These are phyloP conservation scores for Fabriciana adippe DNA, from an alignment of 2,888 invertebrate species.

Conservation along the genomic window DNA sequence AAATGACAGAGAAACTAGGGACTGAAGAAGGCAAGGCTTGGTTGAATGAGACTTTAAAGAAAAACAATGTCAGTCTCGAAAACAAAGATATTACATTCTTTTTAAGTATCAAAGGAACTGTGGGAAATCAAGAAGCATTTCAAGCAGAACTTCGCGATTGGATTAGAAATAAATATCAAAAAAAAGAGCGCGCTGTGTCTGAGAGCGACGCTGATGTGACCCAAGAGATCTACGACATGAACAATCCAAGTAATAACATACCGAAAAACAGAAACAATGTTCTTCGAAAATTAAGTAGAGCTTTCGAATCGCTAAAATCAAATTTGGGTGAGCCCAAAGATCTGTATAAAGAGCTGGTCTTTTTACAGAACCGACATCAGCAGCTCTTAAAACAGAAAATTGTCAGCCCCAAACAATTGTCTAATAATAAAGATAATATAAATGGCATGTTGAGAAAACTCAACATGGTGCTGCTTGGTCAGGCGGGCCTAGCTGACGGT, in stretches of 20 bases:
- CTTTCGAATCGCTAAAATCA: conserved; percentile 64
- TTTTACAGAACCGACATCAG: conserved; percentile 68
- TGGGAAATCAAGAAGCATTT: conserved; percentile 76
- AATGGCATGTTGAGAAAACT: conserved; percentile 73
- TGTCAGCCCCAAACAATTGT: conserved; percentile 57
- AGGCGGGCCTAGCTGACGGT: conserved; percentile 81
- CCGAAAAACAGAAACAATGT: conserved; percentile 64
- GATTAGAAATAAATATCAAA: conserved; percentile 45
- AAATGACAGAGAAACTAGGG: conserved; percentile 72
- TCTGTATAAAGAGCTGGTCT: conserved; percentile 68
- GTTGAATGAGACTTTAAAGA: conserved; percentile 59
- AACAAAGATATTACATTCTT: conserved; percentile 62
- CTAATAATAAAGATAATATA: conserved; percentile 63
- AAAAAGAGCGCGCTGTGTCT: conserved; percentile 26
- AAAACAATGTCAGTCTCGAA: conserved; percentile 63
- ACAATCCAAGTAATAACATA: conserved; percentile 47
- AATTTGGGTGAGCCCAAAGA: conserved; percentile 78
- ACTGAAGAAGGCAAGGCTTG: conserved; percentile 73
- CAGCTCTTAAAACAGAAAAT: conserved; percentile 63
- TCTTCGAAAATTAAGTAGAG: conserved; percentile 57
- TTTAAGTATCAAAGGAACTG: conserved; percentile 75
- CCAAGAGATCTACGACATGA: conserved; percentile 28
- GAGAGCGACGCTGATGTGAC: conserved; percentile 43
- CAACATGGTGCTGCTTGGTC: conserved; percentile 83
- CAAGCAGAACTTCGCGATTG: conserved; percentile 74